Evolutionary conservation across 2,797 vertebrate genomes (phyloP), one percentile per base, ranked within the genome.

Genomic region (Xiphophorus birchmanni): DNA sequence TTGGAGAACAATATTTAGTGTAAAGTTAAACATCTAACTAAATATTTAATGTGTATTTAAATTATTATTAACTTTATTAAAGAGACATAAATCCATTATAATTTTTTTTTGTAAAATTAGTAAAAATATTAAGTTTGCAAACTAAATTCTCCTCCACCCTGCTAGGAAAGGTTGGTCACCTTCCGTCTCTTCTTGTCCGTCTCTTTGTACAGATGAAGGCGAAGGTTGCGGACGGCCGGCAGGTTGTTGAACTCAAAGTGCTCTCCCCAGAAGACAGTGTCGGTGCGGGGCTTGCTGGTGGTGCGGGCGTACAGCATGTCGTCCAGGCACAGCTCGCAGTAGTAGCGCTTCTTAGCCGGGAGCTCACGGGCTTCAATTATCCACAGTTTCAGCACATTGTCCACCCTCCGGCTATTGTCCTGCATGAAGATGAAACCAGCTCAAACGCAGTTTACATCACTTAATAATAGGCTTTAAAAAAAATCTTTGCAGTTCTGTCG

Each of bases 181-280:
- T 98, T 99, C 84, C 98, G 95, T 87, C 97, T 95, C 84, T 99
- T 99, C 92, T 99, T 99, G 89, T 99, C 98, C 0, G 97, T 99
- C 94, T 99, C 98, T 93, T 99, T 99, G 93, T 99, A 99, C 80
- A 99, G 97, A 91, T 99, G 98, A 77, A 99, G 94, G 47, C 97
- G 97, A 86, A 99, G 96, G 95, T 97, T 98, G 77, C 98, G 96
- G 73, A 99, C 97, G 48, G 97, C 96, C 0, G 98, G 98, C 83
- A 99, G 94, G 94, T 98, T 99, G 96, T 99, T 99, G 88, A 99
- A 99, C 91, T 99, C 98, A 3, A 99, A 99, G 89, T 99, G 98
- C 91, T 99, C 98, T 0, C 98, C 98, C 98, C 98, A 99, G 95
- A 99, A 99, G 85, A 99, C 97, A 0, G 97, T 99, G 96, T 99